Evolutionary conservation across 2,888 invertebrate species (phyloP), one percentile per base, ranked within the genome.

Genomic region (Macaria liturata): DNA sequence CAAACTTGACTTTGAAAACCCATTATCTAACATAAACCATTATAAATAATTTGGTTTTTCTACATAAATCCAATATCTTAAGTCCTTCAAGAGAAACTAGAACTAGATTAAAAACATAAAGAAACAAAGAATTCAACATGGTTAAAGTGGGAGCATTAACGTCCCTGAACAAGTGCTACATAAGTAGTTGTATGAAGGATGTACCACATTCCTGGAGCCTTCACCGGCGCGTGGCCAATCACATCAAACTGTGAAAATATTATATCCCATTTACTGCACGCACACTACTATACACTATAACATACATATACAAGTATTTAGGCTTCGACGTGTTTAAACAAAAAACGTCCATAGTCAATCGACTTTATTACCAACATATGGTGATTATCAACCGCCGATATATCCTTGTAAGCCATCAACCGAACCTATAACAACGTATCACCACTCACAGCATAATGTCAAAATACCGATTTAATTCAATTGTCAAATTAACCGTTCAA

Each of bases 181-280:
- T 20, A 20, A 20, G 20, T 20, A 20, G 20, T 20, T 20, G 20
- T 20, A 20, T 20, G 60, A 57, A 62, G 62, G 60, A 59, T 66
- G 57, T 59, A 55, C 59, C 65, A 62, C 66, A 61, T 68, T 63
- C 59, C 60, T 59, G 47, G 42, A 32, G 51, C 52, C 58, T 69
- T 43, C 52, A 66, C 51, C 70, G 73, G 72, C 72, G 84, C 86
- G 84, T 83, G 74, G 64, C 81, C 70, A 86, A 90, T 86, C 74
- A 69, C 70, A 81, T 90, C 84, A 86, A 81, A 81, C 83, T 87
- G 87, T 88, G 88, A 88, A 85, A 83, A 82, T 83, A 85, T 86
- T 80, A 81, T 74, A 76, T 81, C 78, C 61, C 61, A 58, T 58
- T 67, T 67, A 52, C 61, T 58, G 60, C 66, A 64, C 66, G 66